These are phyloP conservation scores for Clarias platycephalus DNA, from an alignment of 2,797 vertebrate genomes.

Conservation along the genomic window DNA sequence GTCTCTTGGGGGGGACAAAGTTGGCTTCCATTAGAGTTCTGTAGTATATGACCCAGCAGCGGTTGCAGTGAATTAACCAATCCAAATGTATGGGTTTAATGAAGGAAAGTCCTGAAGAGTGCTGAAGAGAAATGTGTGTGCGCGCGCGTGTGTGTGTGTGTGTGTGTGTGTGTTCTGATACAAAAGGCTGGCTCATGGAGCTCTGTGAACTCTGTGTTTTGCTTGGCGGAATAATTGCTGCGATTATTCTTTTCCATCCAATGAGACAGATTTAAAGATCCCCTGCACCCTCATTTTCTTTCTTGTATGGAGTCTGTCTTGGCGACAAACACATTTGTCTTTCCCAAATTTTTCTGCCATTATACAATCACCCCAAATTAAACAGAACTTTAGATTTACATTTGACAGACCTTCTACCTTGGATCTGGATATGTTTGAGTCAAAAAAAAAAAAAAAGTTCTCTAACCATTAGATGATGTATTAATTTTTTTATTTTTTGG, in stretches of 20 bases:
- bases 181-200: constrained; percentile 48
- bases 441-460: neutral
- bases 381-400: constrained; percentile 12
- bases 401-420: neutral
- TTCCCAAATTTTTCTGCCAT: constrained; percentile 29
- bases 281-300: constrained; percentile 61
- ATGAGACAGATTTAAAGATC: constrained; percentile 66
- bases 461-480: constrained; percentile 32
- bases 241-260: constrained; percentile 66
- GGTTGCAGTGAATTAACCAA: constrained; percentile 55
- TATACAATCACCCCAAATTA: constrained; percentile 29
- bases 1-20: constrained; percentile 43
- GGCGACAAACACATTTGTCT: constrained; percentile 38
- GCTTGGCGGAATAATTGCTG: constrained; percentile 54
- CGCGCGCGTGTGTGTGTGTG: constrained; percentile 15
- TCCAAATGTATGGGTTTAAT: constrained; percentile 45
- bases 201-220: constrained; percentile 56
- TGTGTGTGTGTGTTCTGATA: constrained; percentile 32
- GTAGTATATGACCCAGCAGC: constrained; percentile 51
- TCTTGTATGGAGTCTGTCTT: constrained; percentile 47
- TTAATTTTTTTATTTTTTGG: constrained; percentile 70
- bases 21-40: constrained; percentile 52
- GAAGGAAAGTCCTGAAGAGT: constrained; percentile 32
- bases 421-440: neutral
- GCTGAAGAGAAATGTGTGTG: neutral